Conservation (phyloP, 2,113 vertebrate genomes). For the Struthidea cinerea region DNA sequence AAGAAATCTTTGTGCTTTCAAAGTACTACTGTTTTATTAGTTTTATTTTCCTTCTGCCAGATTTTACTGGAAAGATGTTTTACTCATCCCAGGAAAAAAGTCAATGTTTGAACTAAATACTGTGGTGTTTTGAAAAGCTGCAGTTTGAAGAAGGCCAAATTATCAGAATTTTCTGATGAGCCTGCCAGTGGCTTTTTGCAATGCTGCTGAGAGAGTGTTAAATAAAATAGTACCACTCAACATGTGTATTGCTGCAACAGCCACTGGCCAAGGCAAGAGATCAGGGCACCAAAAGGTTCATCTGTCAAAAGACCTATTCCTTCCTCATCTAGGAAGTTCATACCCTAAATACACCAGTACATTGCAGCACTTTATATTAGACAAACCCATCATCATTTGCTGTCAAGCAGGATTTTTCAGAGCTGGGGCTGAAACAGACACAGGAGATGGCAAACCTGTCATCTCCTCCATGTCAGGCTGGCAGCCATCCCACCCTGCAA, state of each 20-base stretch:
- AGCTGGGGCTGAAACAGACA: background rate
- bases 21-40: conserved; percentile 20
- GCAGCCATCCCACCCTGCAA: background rate
- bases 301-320: background rate
- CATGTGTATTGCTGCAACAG: background rate
- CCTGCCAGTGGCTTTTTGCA: conserved; percentile 16
- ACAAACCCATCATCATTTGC: background rate
- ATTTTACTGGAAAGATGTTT: conserved; percentile 54
- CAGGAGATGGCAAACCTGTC: background rate
- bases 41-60: conserved; percentile 44
- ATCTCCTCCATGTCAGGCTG: background rate
- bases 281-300: background rate
- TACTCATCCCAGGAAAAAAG: conserved; percentile 51
- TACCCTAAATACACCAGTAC: background rate
- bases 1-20: conserved; percentile 19
- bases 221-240: background rate
- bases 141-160: background rate
- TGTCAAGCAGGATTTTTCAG: background rate
- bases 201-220: background rate
- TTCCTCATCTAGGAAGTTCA: background rate
- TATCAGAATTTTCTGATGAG: conserved; percentile 36
- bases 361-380: background rate
- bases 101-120: conserved; percentile 30
- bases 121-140: conserved; percentile 23
- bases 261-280: background rate